Evolutionary conservation across 2,888 invertebrate species (phyloP), one percentile per base, ranked within the genome.

Genomic region (Azorinus chamasolen): DNA sequence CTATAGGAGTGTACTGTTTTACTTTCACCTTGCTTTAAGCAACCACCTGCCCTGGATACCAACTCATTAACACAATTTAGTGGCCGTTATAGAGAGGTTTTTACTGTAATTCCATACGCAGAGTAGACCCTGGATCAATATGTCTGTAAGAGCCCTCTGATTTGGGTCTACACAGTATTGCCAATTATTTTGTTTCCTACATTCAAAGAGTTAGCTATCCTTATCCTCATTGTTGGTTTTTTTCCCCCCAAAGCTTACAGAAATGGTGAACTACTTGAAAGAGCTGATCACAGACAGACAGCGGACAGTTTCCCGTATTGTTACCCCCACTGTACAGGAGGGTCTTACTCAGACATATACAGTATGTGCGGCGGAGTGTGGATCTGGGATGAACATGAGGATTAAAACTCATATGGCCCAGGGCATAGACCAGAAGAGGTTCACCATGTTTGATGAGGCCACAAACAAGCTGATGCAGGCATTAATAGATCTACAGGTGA

Each of bases 231-330:
- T n/a, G n/a, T n/a, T n/a, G n/a, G n/a, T n/a, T n/a, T 41, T 39
- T 43, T 16, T 59, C 27, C 43, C 27, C 1, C 50, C 58, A 37
- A 59, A 88, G 86, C 72, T 88, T 24, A 63, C 71, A 16, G 86
- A 87, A 45, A 85, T 84, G 74, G 71, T 84, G n/a, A 59, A 46
- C 8, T 66, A 70, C 25, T 59, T 88, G 45, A 84, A 83, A 68
- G 84, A 82, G n/a, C 69, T 75, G 22, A 74, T 89, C 2, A 78
- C 84, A 22, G 76, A 68, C 27, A 71, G 65, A 43, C 89, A 89
- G 71, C 75, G 88, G 22, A 87, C 88, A 14, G 85, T 88, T 22
- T 87, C 78, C 32, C 72, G 89, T 2, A 54, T 86, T 2, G 62
- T 89, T 0, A 85, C 86, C 8, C 88, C 88, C n/a, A 59, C 73